A percentile compares a stretch with the other conserved stretches of the same genome.
These are phyloP conservation scores for Patagioenas fasciata DNA, from an alignment of 2,113 vertebrate genomes.

Conservation along the genomic window DNA sequence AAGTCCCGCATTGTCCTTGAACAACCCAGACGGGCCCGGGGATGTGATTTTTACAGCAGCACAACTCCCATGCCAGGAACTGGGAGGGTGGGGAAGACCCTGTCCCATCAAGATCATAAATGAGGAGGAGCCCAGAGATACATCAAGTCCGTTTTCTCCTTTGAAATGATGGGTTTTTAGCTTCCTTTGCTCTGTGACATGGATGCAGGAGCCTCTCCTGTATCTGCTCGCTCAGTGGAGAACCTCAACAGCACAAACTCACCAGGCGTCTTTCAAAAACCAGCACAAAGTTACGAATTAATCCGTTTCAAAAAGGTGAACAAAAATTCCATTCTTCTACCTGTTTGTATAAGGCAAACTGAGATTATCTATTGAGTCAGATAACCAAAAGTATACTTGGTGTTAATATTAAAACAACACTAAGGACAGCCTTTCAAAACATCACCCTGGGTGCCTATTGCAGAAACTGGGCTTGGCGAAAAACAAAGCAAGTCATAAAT, in stretches of 20 bases:
- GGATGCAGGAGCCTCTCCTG: neutral
- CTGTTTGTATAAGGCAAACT: neutral
- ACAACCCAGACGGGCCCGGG: neutral
- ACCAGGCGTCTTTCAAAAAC: neutral
- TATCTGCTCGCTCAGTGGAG: neutral
- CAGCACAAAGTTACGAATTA: neutral
- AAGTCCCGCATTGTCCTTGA: constrained; percentile 31
- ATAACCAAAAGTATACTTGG: neutral
- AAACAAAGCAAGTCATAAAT: neutral
- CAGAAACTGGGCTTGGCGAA: neutral
- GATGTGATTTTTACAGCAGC: accelerated
- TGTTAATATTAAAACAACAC: neutral
- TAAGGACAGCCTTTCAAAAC: neutral
- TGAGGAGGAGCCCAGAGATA: neutral
- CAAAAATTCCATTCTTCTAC: neutral
- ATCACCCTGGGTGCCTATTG: neutral
- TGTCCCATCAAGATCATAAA: neutral
- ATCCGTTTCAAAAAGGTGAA: neutral
- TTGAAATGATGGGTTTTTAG: neutral
- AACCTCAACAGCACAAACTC: neutral
- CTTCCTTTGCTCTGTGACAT: neutral
- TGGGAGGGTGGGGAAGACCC: neutral
- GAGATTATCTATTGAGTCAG: neutral
- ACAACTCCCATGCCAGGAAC: accelerated
- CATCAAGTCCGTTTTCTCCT: neutral